phyloP scores from a whole-genome alignment of 2,113 vertebrate species.

The Microtus oregoni region DNA sequence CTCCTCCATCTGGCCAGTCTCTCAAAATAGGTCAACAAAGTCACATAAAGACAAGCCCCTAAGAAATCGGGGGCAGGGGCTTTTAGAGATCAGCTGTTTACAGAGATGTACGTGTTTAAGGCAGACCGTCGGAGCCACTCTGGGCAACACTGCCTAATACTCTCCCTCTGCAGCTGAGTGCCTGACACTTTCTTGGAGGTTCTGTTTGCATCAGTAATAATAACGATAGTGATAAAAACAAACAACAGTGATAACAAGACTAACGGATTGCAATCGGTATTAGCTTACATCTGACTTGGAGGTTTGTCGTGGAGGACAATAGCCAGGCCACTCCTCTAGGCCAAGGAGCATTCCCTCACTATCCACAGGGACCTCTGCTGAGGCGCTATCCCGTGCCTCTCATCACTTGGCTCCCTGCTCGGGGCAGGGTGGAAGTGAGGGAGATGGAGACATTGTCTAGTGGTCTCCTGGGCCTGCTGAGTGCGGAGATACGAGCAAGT shows the following conservation, averaged over 20 bases:
- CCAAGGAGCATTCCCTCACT: background rate
- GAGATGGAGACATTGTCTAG: background rate
- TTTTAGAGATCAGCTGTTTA: background rate
- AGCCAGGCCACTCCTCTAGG: background rate
- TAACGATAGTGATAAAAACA: too few species aligned
- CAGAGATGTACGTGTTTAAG: background rate
- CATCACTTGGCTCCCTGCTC: background rate
- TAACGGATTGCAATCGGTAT: background rate
- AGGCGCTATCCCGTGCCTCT: background rate
- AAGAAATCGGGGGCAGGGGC: fast-evolving
- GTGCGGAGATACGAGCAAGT: background rate
- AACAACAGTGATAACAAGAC: background rate
- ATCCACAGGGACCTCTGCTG: background rate
- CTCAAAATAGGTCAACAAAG: background rate
- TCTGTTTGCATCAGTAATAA: background rate
- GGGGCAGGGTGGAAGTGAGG: background rate
- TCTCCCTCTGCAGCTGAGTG: too few species aligned
- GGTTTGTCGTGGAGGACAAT: background rate
- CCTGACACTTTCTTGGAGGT: background rate
- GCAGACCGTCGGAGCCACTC: background rate
- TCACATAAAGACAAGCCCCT: background rate
- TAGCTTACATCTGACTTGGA: background rate
- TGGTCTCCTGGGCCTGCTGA: conserved; percentile 30
- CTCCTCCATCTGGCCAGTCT: background rate
- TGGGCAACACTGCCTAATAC: too few species aligned